These are phyloP conservation scores for Diceros bicornis DNA, from an alignment of 2,797 vertebrate genomes.

Conservation along the genomic window DNA sequence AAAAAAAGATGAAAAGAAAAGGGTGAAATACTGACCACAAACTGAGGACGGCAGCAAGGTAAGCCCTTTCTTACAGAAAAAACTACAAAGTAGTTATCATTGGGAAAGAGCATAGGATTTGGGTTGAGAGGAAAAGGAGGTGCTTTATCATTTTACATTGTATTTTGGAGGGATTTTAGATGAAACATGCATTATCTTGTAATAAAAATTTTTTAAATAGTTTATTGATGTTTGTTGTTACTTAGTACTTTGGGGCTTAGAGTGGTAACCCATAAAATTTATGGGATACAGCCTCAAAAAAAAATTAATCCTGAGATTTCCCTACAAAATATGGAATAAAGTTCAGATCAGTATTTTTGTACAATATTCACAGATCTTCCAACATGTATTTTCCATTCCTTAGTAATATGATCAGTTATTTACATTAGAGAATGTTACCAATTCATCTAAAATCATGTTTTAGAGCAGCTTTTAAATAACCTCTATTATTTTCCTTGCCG, in stretches of 20 bases:
- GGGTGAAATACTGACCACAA: neutral
- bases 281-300: neutral
- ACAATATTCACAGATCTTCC: neutral
- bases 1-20: neutral
- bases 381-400: neutral
- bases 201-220: conserved; percentile 24
- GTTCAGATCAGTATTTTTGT: conserved; percentile 16
- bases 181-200: conserved; percentile 15
- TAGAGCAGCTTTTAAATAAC: conserved; percentile 20
- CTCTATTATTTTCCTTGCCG: neutral
- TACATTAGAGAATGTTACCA: conserved; percentile 8
- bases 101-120: neutral
- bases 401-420: conserved; percentile 16
- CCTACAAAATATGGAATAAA: conserved; percentile 34
- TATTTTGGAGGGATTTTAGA: conserved; percentile 24
- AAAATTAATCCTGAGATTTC: conserved; percentile 6
- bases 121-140: neutral
- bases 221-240: neutral
- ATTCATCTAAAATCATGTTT: conserved; percentile 51
- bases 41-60: neutral
- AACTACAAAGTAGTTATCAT: neutral
- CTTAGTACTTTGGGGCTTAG: neutral
- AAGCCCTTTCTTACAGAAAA: neutral
- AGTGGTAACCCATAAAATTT: neutral
- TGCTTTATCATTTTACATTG: neutral